Conservation (phyloP, 2,888 invertebrate genomes). For the Drosophila leonis region DNA sequence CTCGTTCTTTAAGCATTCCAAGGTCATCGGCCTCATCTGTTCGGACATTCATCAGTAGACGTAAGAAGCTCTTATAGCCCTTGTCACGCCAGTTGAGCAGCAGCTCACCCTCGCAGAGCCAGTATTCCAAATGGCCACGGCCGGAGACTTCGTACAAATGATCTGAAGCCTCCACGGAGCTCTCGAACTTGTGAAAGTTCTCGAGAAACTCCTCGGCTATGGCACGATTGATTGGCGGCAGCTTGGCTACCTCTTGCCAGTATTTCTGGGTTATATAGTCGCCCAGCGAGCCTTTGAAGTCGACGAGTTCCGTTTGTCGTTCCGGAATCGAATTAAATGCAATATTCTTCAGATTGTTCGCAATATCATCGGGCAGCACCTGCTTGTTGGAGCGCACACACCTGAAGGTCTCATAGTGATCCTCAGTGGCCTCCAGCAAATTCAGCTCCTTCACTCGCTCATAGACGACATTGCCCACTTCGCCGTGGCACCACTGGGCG, state of each 20-base stretch:
- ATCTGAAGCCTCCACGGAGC: constrained; percentile 87
- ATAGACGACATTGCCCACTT: constrained; percentile 88
- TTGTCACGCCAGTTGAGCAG: constrained; percentile 91
- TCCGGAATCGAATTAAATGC: constrained; percentile 84
- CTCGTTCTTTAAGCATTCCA: constrained; percentile 81
- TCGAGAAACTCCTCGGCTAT: constrained; percentile 87
- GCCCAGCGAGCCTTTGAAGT: constrained; percentile 82
- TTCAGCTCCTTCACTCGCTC: constrained; percentile 85
- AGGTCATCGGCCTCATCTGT: constrained; percentile 46
- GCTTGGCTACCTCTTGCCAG: constrained; percentile 66
- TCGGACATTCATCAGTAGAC: constrained; percentile 87
- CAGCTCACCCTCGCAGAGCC: constrained; percentile 90
- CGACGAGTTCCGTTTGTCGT: constrained; percentile 77
- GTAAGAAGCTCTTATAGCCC: constrained; percentile 89
- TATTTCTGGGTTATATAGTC: constrained; percentile 80
- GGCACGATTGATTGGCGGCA: constrained; percentile 77
- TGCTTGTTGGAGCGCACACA: constrained; percentile 84
- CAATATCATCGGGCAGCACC: constrained; percentile 81
- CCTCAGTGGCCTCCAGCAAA: constrained; percentile 75
- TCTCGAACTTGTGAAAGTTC: constrained; percentile 87
- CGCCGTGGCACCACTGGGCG: constrained; percentile 91
- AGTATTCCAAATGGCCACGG: constrained; percentile 88
- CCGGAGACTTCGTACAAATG: constrained; percentile 90
- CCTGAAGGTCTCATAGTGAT: constrained; percentile 76
- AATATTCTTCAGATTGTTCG: constrained; percentile 81